Conservation (phyloP, 2,888 invertebrate species). For the Ectemnius lituratus region DNA sequence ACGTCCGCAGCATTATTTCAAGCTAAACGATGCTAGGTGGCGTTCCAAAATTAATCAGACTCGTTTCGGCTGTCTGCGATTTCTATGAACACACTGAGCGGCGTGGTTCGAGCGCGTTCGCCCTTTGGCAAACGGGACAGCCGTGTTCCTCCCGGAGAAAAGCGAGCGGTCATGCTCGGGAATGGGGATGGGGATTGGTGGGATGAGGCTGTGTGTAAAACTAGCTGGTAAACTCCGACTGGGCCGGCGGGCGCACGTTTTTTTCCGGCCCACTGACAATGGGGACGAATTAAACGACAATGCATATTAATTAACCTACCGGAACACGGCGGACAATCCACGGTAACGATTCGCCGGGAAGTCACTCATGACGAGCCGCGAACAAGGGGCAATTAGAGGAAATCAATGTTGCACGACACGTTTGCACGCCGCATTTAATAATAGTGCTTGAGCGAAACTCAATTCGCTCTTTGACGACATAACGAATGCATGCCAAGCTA, state of each 20-base stretch:
- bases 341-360: slow-evolving; percentile 45
- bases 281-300: slow-evolving; percentile 47
- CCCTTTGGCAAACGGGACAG: not conserved
- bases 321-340: slow-evolving; percentile 36
- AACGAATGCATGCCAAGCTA: slow-evolving; percentile 22
- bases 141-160: too few relatives aligned
- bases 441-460: slow-evolving; percentile 37
- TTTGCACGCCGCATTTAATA: slow-evolving; percentile 53
- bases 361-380: slow-evolving; percentile 41
- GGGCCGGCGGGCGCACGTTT: not conserved
- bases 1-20: too few relatives aligned
- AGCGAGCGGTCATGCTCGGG: too few relatives aligned
- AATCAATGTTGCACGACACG: slow-evolving; percentile 54
- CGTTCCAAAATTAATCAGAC: not conserved
- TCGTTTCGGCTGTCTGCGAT: not conserved
- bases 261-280: slow-evolving; percentile 16
- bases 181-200: too few relatives aligned
- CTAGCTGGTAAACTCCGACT: not conserved
- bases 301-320: slow-evolving; percentile 50
- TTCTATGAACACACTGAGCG: not conserved
- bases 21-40: not conserved
- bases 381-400: slow-evolving; percentile 55
- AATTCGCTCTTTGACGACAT: slow-evolving; percentile 39
- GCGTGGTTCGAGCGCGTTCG: not conserved
- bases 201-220: slow-evolving; percentile 1